phyloP scores from a whole-genome alignment of 1,140 invertebrate genomes.

The Calliopsis andreniformis region DNA sequence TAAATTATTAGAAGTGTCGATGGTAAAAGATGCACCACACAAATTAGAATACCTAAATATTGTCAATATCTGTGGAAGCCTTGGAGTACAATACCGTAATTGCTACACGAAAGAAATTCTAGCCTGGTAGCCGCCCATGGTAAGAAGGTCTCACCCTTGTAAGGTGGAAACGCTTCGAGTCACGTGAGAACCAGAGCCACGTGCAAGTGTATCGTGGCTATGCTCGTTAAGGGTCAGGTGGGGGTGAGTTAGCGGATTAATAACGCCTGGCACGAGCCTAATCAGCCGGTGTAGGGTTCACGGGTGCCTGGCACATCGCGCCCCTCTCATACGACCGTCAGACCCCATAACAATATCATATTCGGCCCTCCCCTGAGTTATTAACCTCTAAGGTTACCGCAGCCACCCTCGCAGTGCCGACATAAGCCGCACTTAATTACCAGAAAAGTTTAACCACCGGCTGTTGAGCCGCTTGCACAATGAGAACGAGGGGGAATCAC shows the following conservation, averaged over 20 bases:
- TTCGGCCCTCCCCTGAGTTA: slow-evolving; percentile 76
- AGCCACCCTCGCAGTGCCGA: slow-evolving; percentile 66
- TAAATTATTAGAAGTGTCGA: no score
- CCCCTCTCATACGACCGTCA: slow-evolving; percentile 60
- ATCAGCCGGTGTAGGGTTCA: slow-evolving; percentile 78
- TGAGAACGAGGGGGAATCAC: neutral
- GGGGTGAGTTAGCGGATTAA: slow-evolving; percentile 77
- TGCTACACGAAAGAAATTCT: neutral
- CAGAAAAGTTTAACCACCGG: slow-evolving; percentile 68
- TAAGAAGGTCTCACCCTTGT: neutral
- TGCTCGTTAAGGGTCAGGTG: slow-evolving; percentile 71
- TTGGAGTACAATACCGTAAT: neutral
- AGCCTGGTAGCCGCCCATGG: no score
- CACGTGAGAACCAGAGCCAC: slow-evolving; percentile 57
- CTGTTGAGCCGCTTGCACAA: slow-evolving; percentile 55
- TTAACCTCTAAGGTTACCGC: slow-evolving; percentile 80
- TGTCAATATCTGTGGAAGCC: neutral
- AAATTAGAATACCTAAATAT: neutral
- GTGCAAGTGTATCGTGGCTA: slow-evolving; percentile 58
- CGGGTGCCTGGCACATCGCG: slow-evolving; percentile 64
- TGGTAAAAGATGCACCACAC: no score
- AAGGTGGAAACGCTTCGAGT: slow-evolving; percentile 16
- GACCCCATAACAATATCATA: slow-evolving; percentile 79
- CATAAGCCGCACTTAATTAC: slow-evolving; percentile 75
- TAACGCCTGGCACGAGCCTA: slow-evolving; percentile 79